A percentile compares a stretch with the other conserved stretches of the same genome.
These are phyloP conservation scores for Polyommatus iphigenia DNA, from an alignment of 2,888 invertebrate genomes.

Conservation along the genomic window DNA sequence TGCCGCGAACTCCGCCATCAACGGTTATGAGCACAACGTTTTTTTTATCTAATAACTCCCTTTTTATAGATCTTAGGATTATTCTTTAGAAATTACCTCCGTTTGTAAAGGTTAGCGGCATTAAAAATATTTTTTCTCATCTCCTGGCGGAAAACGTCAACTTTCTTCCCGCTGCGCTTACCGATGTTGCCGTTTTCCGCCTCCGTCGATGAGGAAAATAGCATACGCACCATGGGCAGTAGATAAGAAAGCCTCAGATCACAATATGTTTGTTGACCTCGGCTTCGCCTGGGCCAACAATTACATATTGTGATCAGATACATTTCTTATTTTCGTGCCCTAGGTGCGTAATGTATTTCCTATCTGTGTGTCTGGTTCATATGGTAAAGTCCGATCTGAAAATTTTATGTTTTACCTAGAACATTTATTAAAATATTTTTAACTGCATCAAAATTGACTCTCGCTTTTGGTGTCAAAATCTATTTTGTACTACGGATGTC, in stretches of 20 bases:
- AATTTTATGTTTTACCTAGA: not conserved
- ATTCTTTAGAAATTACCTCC: not conserved
- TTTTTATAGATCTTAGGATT: slow-evolving; percentile 25
- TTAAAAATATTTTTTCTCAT: not conserved
- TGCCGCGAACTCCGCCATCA: slow-evolving; percentile 39
- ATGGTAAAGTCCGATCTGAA: not conserved
- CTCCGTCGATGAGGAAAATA: too few relatives aligned
- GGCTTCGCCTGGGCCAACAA: too few relatives aligned
- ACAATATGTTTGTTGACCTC: too few relatives aligned
- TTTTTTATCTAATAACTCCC: slow-evolving; percentile 27
- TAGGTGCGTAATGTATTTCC: not conserved
- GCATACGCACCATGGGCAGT: too few relatives aligned
- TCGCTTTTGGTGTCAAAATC: not conserved
- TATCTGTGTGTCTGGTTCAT: not conserved
- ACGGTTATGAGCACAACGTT: slow-evolving; percentile 32
- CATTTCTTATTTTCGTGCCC: too few relatives aligned
- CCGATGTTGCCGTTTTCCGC: too few relatives aligned
- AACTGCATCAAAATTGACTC: not conserved
- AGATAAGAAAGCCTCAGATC: too few relatives aligned
- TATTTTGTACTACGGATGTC: slow-evolving; percentile 2
- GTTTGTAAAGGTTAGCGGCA: not conserved
- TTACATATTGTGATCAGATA: too few relatives aligned
- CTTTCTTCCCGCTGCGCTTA: too few relatives aligned
- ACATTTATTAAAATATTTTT: not conserved
- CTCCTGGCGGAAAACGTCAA: too few relatives aligned